Base-by-base conservation (phyloP, 2,113 vertebrate genomes). In the Albula goreensis region DNA sequence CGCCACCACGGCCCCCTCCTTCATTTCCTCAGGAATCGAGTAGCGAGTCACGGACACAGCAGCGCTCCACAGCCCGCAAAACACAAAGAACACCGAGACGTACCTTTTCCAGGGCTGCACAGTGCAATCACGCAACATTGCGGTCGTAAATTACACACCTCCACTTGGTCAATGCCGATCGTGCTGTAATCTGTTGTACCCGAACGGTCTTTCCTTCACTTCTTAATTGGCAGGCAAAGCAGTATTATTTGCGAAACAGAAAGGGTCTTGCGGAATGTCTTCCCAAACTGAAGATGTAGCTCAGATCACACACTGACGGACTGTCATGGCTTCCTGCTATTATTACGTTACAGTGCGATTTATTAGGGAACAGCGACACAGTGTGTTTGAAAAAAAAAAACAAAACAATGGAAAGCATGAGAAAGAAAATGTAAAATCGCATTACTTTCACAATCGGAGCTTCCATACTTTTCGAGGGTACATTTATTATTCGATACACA, bases 311-410 rank as follows among this genome's bases (percentile, higher is more conserved):
- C 66, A 80, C 51, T 51, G 22, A 74, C 10, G 78, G 15, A 85
- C 88, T 89, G 81, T 87, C 88, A 89, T 85, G 88, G 88, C 88
- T 86, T 85, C 88, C 88, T 53, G 41, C 10, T 17, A 31, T 41
- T 41, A 9, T 57, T 3, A 52, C 12, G 17, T 5, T 77, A 4
- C 31, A 66, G 31, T 83, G 84, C 17, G 84, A 82, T 84, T 82
- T 78, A 70, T 57, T 81, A 78, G 57, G 77, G 81, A 83, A 88
- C 88, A 90, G 86, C 88, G 90, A 91, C 89, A 87, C 88, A 78
- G 63, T 83, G 87, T 83, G 88, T 86, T 85, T 50, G 17, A 85
- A 25, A 74, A 49, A 19, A 19, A 81, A 22, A 85, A 25, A 74
- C n/a, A 19, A 19, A 81, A 22, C 79, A 81, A 81, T 48, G 31